phyloP scores from a whole-genome alignment of 2,113 vertebrate genomes.

The Solea senegalensis region DNA sequence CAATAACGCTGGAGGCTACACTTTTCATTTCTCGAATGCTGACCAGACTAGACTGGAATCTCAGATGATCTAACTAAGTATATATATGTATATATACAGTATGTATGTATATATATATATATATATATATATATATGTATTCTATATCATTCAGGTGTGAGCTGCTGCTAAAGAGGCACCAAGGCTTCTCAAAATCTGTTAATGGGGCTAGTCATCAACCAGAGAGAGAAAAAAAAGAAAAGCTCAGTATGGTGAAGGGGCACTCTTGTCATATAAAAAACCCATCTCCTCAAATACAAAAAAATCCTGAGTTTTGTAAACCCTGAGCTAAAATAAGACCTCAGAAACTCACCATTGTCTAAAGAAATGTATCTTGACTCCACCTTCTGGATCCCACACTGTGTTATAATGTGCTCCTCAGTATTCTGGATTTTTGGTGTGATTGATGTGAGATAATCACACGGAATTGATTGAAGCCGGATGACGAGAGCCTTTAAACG shows the following conservation, averaged over 20 bases:
- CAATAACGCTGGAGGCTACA: slow-evolving; percentile 24
- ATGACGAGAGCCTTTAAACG: slow-evolving; percentile 21
- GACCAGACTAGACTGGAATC: slow-evolving; percentile 28
- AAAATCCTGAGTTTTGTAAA: too few species aligned
- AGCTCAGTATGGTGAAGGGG: neutral
- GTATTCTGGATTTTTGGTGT: slow-evolving; percentile 29
- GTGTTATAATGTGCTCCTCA: neutral
- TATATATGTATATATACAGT: too few species aligned
- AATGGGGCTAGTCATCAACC: neutral
- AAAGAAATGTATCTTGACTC: slow-evolving; percentile 22
- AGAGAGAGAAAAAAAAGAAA: slow-evolving; percentile 5
- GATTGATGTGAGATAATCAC: slow-evolving; percentile 8
- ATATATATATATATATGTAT: too few species aligned
- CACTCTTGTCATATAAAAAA: slow-evolving; percentile 4
- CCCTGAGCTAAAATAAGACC: too few species aligned
- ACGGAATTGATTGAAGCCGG: slow-evolving; percentile 30
- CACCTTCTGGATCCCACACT: slow-evolving; percentile 32
- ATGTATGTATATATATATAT: too few species aligned
- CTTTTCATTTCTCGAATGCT: slow-evolving; percentile 42
- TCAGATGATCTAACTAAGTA: slow-evolving; percentile 3
- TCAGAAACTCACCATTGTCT: too few species aligned
- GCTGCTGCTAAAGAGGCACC: slow-evolving; percentile 11
- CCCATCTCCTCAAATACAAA: too few species aligned
- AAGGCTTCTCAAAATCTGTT: slow-evolving; percentile 18
- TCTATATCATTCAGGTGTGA: slow-evolving; percentile 19